phyloP scores from a whole-genome alignment of 2,888 invertebrate species.

The Liposcelis brunnea region DNA sequence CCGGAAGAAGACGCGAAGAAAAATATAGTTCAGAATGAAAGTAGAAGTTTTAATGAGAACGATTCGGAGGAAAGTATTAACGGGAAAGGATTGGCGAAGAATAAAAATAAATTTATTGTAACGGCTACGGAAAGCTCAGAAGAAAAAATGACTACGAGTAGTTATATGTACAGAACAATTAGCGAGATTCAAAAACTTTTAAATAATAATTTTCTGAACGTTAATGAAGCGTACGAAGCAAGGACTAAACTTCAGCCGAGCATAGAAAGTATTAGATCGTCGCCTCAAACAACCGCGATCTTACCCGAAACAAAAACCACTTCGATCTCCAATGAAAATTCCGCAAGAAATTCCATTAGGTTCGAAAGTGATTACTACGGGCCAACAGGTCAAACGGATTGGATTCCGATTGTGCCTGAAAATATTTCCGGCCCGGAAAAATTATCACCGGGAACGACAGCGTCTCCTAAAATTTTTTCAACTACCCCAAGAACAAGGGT shows the following conservation, averaged over 20 bases:
- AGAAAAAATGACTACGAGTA: neutral
- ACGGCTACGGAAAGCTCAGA: neutral
- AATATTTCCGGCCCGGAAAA: neutral
- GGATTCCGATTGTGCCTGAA: constrained; percentile 3
- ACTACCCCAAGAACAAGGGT: neutral
- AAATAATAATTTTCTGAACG: constrained; percentile 5
- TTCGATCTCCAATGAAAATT: no score
- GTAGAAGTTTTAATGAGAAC: no score
- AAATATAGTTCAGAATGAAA: no score
- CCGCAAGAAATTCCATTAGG: neutral
- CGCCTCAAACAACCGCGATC: neutral
- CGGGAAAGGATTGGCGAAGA: no score
- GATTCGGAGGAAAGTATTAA: no score
- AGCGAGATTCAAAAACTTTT: constrained; percentile 2
- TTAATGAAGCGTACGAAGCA: constrained; percentile 1
- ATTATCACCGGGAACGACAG: no score
- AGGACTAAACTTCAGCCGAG: neutral
- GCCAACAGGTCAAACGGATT: constrained; percentile 4
- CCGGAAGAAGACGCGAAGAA: no score
- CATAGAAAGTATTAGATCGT: neutral
- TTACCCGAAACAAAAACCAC: no score
- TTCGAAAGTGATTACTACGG: constrained; percentile 3
- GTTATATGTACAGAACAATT: neutral
- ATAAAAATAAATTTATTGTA: neutral
- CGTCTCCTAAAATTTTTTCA: neutral